Evolutionary conservation across 1,140 invertebrate genomes (phyloP).

Genomic region (Pachypsylla venusta): DNA sequence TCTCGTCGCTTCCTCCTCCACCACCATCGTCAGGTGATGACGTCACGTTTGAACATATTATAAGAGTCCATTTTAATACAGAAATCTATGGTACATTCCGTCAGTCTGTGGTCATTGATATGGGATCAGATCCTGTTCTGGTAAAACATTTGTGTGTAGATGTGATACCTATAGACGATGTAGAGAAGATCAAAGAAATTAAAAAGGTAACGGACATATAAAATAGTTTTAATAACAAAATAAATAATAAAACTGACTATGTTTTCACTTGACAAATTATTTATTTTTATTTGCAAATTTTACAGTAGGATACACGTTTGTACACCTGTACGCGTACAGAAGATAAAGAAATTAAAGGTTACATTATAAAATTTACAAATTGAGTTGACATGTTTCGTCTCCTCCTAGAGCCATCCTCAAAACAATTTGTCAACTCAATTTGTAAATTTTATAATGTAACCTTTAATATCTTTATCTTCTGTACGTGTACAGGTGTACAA

Average conservation of each 20-base stretch:
- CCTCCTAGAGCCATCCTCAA: no score
- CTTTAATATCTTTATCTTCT: no score
- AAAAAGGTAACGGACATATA: slow-evolving; percentile 35
- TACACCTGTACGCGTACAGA: no score
- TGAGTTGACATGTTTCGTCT: no score
- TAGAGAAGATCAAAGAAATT: slow-evolving; percentile 50
- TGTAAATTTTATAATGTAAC: no score
- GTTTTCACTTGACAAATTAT: neutral
- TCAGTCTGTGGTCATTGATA: slow-evolving; percentile 64
- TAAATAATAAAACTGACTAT: no score
- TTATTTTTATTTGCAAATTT: no score
- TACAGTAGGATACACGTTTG: no score
- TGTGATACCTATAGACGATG: slow-evolving; percentile 50
- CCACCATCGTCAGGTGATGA: slow-evolving; percentile 14
- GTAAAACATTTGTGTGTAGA: slow-evolving; percentile 60
- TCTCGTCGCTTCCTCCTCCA: slow-evolving; percentile 20
- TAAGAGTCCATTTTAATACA: slow-evolving; percentile 53
- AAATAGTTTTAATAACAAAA: neutral
- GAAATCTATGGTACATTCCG: slow-evolving; percentile 65
- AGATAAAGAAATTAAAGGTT: no score
- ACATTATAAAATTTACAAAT: no score
- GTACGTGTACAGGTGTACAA: no score
- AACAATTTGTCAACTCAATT: no score
- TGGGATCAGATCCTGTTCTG: slow-evolving; percentile 51
- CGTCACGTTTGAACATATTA: slow-evolving; percentile 35